Evolutionary conservation across 2,113 vertebrate species (phyloP), one percentile per base, ranked within the genome.

Genomic region (Pycnonotus jocosus): DNA sequence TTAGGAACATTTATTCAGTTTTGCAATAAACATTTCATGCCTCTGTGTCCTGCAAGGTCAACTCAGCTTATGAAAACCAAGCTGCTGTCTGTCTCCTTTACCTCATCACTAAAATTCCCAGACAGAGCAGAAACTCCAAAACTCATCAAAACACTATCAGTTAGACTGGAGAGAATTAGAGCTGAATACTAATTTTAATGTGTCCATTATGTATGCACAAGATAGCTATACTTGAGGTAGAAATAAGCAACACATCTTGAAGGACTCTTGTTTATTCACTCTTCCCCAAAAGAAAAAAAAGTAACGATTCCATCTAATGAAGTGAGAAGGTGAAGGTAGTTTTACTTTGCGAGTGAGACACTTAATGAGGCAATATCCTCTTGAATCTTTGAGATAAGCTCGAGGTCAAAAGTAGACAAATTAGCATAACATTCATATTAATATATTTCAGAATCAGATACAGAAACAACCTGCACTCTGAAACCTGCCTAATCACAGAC

Each of bases 401-500:
- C 96, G 95, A 97, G 97, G 98, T 98, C 97, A 98, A 97, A 98
- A 95, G 96, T 94, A 97, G 96, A 97, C 94, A 98, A 97, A 98
- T 98, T 98, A 97, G 97, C 97, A 98, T 98, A 97, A 88, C 96
- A 97, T 98, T 98, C 97, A 98, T 98, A 98, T 98, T 98, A 98
- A 98, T 98, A 93, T 92, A 90, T 98, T 96, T 97, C 97, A 96
- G 96, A 97, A 96, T 96, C 57, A 96, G 95, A 97, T 97, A 96
- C 84, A 97, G 92, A 95, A 98, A 91, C 97, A 98, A 97, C 88
- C 93, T 96, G 90, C 97, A 95, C 94, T 95, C 96, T 96, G 97
- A 98, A 98, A 98, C 97, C 96, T 97, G 96, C 98, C 97, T 98
- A 98, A 98, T 98, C 98, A 98, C 98, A 98, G 97, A 97, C 97